Percentiles rank a stretch among this genome's conserved stretches.
These are phyloP conservation scores for Drosophila neutralis DNA, from an alignment of 2,888 invertebrate genomes.

Conservation along the genomic window DNA sequence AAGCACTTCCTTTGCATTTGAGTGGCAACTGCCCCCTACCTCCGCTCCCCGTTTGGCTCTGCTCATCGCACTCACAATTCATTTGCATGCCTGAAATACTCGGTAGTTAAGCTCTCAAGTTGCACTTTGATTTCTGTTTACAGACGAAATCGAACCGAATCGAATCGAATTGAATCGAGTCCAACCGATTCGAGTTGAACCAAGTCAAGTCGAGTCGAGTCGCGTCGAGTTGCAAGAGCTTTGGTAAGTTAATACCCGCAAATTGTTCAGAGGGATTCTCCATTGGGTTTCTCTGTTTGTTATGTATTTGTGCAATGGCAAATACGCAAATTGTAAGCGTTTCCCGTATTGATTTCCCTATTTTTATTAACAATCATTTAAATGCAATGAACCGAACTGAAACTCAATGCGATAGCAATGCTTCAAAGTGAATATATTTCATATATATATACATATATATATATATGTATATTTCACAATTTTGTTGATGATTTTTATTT, in stretches of 20 bases:
- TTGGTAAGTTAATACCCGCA: conserved; percentile 50
- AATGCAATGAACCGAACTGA: conserved; percentile 76
- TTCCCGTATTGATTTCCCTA: conserved; percentile 69
- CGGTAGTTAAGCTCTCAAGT: conserved; percentile 15
- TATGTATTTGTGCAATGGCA: conserved; percentile 14
- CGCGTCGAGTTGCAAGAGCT: conserved; percentile 3
- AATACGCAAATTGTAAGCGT: conserved; percentile 40
- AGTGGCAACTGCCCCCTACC: too few species aligned
- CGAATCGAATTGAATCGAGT: neutral
- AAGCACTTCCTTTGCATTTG: neutral
- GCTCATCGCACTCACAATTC: conserved; percentile 2
- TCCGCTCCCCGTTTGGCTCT: neutral
- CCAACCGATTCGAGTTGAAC: neutral
- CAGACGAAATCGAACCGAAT: conserved; percentile 10
- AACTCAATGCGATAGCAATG: conserved; percentile 52
- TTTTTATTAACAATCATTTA: conserved; percentile 78
- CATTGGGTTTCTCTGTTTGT: neutral
- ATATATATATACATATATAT: conserved; percentile 7
- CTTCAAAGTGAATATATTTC: conserved; percentile 14
- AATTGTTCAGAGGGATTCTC: conserved; percentile 20
- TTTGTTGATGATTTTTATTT: conserved; percentile 25
- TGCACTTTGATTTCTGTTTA: conserved; percentile 34
- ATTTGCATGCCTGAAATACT: conserved; percentile 16
- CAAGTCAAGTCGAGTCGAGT: neutral
- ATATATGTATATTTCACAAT: conserved; percentile 3